These are phyloP conservation scores for Strigamia crassipes DNA, from an alignment of 2,888 invertebrate genomes.

Conservation along the genomic window DNA sequence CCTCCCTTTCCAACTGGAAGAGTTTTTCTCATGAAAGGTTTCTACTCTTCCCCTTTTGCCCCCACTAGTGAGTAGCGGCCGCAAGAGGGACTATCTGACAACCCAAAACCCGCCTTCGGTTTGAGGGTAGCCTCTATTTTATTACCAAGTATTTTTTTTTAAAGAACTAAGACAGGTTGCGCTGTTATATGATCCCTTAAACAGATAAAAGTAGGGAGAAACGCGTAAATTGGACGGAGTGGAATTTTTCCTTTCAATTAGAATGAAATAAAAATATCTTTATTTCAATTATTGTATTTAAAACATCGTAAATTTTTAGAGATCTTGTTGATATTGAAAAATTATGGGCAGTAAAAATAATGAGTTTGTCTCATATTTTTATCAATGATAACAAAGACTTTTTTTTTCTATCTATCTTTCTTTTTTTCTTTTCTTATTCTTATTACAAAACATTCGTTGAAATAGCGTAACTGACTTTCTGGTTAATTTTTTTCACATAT, in stretches of 20 bases:
- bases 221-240: neutral
- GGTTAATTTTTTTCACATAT: neutral
- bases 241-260: neutral
- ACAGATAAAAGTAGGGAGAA: slow-evolving; percentile 28
- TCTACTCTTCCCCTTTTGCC: slow-evolving; percentile 27
- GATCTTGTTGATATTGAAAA: slow-evolving; percentile 8
- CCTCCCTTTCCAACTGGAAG: neutral
- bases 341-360: neutral
- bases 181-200: slow-evolving; percentile 35
- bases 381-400: neutral
- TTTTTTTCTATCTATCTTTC: neutral
- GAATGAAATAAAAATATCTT: neutral
- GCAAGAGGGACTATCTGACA: slow-evolving; percentile 25
- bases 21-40: slow-evolving; percentile 28
- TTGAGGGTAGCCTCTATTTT: slow-evolving; percentile 38
- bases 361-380: neutral
- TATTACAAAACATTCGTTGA: neutral
- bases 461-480: neutral
- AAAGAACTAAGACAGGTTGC: slow-evolving; percentile 36
- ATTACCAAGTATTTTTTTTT: slow-evolving; percentile 32
- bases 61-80: slow-evolving; percentile 35
- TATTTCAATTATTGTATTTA: slow-evolving; percentile 28
- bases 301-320: neutral
- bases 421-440: too few species aligned
- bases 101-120: slow-evolving; percentile 35